Conservation (phyloP, 2,797 vertebrate genomes). For the Melanotaenia boesemani region DNA sequence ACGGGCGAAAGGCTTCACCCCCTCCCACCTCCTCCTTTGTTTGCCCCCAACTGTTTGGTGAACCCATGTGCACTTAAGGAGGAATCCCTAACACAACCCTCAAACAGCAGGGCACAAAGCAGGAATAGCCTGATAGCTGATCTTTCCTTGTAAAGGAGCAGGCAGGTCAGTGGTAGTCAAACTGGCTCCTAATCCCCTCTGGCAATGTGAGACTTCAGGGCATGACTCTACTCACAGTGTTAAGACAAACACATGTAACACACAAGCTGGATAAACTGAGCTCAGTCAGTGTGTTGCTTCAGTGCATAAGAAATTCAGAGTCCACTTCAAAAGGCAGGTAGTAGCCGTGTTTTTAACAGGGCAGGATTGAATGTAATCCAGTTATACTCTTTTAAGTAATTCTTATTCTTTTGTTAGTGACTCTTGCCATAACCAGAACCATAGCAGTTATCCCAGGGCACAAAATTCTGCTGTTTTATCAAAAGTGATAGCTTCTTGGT, state of each 20-base stretch:
- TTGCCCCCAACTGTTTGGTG: conserved; percentile 78
- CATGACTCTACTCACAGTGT: conserved; percentile 53
- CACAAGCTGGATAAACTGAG: conserved; percentile 9
- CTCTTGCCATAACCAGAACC: conserved; percentile 8
- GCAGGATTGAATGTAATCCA: conserved; percentile 24
- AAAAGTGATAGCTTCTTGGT: neutral
- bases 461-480: conserved; percentile 2
- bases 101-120: conserved; percentile 86
- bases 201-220: conserved; percentile 48
- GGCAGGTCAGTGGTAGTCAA: conserved; percentile 74
- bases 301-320: conserved; percentile 9
- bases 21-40: conserved; percentile 24
- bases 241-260: conserved; percentile 56
- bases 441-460: neutral
- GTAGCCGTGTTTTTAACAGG: conserved; percentile 25
- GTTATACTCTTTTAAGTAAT: neutral
- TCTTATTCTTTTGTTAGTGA: neutral
- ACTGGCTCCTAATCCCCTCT: conserved; percentile 63
- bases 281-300: conserved; percentile 11
- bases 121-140: conserved; percentile 74
- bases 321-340: conserved; percentile 9
- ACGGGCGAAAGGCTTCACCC: conserved; percentile 54
- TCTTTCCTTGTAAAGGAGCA: conserved; percentile 80
- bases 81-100: conserved; percentile 81
- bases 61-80: conserved; percentile 79